Base-by-base conservation (phyloP, 2,113 vertebrate species). In the Solea senegalensis region DNA sequence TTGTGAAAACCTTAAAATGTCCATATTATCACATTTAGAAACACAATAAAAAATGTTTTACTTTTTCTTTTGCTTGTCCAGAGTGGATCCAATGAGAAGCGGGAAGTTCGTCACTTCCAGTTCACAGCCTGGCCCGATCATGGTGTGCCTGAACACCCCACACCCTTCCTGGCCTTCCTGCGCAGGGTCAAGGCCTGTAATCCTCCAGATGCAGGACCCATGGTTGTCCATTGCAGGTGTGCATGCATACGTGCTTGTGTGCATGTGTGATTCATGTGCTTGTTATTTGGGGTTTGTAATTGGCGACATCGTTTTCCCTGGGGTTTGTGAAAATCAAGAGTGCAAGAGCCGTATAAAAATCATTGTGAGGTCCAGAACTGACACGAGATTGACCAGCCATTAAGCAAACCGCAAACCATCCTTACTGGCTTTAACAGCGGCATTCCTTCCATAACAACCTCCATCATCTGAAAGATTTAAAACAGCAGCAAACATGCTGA, bases 41-140 rank as follows among this genome's bases (percentile, higher is more conserved):
- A 34, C 0, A 34, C 1, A 34, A 34, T 4, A 4, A 34, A 34
- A 13, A 7, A 27, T 12, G 0, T 39, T 13, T 40, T 39, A 4
- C 8, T 8, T 39, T 27, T 3, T 59, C 11, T 16, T 16, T 75
- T 61, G 45, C 27, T 44, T n/a, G 9, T 83, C 13, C 88, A 94
- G 94, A 93, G 91, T 21, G 94, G 94, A 69, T 97, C 96, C 48
- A 97, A 95, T 67, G 97, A 99, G 91, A 99, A 98, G 82, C 94
- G 97, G 51, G 97, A 99, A 91, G 96, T 99, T 15, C 95, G 98
- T 62, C 98, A 99, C 82, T 98, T 99, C 88, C 98, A 99, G 92
- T 99, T 99, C 88, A 99, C 98, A 6, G 97, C 97, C 51, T 99
- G 98, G 98, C 98, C 98, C 9, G 98, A 99, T 80, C 98, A 99